Evolutionary conservation across 2,888 invertebrate genomes (phyloP).

Genomic region (Palloptera scutellata): DNA sequence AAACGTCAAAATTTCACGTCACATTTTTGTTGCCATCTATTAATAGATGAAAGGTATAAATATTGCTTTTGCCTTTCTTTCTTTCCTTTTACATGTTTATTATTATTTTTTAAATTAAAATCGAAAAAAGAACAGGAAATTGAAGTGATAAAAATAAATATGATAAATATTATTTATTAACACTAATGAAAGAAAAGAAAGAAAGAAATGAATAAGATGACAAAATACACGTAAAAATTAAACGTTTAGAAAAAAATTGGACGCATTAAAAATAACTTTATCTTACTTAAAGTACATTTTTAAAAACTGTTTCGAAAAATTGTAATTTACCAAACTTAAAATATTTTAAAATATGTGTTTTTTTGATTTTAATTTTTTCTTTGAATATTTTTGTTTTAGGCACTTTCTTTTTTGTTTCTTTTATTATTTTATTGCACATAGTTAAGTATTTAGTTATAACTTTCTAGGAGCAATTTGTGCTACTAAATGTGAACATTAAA

Average conservation of each 20-base stretch:
- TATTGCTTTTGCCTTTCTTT: no score
- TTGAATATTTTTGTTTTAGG: no score
- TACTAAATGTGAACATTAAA: no score
- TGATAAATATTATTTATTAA: conserved; percentile 22
- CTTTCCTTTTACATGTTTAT: no score
- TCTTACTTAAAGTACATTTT: background rate
- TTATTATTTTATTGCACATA: no score
- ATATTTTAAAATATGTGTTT: no score
- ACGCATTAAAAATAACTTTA: background rate
- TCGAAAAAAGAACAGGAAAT: conserved; percentile 26
- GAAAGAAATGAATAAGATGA: conserved; percentile 2
- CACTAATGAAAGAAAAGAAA: conserved; percentile 3
- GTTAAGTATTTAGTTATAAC: no score
- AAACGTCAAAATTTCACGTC: background rate
- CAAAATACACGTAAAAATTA: background rate
- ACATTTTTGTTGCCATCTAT: no score
- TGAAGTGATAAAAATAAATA: conserved; percentile 28
- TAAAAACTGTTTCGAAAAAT: background rate
- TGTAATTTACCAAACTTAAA: background rate
- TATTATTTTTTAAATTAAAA: background rate
- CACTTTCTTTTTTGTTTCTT: no score
- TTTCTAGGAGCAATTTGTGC: no score
- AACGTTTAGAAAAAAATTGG: background rate
- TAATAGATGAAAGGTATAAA: no score
- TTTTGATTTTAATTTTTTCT: no score